Evolutionary conservation across 2,888 invertebrate genomes (phyloP).

Genomic region (Sisyra terminalis): DNA sequence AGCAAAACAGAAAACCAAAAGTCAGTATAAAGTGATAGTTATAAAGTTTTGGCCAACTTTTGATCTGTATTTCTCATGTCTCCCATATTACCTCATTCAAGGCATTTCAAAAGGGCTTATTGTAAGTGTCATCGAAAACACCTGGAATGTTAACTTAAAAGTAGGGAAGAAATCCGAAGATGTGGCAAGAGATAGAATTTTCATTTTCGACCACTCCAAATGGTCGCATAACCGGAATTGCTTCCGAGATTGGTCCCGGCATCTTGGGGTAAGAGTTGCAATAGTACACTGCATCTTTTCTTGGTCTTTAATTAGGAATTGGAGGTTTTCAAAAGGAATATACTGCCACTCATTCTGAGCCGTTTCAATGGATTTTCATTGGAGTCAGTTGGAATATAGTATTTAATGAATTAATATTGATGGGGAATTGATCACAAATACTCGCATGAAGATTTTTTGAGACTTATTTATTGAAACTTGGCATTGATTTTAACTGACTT

Average conservation of each 20-base stretch:
- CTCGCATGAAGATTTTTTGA: no score
- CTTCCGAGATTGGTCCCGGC: constrained; percentile 70
- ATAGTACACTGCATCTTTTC: constrained; percentile 55
- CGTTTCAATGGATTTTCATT: neutral
- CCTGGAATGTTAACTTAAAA: constrained; percentile 79
- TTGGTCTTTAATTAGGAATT: constrained; percentile 46
- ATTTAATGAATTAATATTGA: no score
- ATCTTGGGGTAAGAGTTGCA: constrained; percentile 60
- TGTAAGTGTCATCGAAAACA: constrained; percentile 44
- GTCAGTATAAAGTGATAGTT: no score
- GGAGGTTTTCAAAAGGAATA: constrained; percentile 37
- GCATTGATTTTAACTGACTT: no score
- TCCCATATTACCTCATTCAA: constrained; percentile 67
- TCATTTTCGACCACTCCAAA: constrained; percentile 76
- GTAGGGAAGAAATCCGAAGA: constrained; percentile 95
- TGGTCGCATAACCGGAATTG: constrained; percentile 80
- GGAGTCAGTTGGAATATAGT: no score
- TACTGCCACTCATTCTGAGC: neutral
- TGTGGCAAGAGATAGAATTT: constrained; percentile 93
- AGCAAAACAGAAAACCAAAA: no score
- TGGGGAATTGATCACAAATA: no score
- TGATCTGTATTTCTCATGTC: constrained; percentile 64
- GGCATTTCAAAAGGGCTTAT: constrained; percentile 40
- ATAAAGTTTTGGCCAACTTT: constrained; percentile 73
- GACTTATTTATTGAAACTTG: no score